These are phyloP conservation scores for Dromaius novaehollandiae DNA, from an alignment of 2,113 vertebrate genomes.

Conservation along the genomic window DNA sequence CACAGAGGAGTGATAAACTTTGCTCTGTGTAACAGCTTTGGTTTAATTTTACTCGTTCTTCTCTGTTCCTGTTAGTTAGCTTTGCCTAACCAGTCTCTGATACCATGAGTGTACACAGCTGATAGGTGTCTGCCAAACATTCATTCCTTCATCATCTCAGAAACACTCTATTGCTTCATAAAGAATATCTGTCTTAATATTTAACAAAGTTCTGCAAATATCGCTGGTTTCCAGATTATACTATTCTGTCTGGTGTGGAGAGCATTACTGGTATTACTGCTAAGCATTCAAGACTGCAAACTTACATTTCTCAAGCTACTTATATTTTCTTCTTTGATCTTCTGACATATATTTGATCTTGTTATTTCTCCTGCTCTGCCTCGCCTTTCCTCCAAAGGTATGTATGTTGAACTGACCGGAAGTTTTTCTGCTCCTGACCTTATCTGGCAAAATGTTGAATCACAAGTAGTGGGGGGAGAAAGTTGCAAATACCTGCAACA, in stretches of 20 bases:
- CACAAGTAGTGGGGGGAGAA: neutral
- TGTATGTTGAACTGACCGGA: neutral
- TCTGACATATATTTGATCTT: neutral
- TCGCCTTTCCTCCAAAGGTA: neutral
- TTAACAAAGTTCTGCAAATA: neutral
- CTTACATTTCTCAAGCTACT: neutral
- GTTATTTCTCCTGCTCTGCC: neutral
- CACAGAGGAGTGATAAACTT: neutral
- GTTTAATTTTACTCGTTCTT: neutral
- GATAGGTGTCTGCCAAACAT: neutral
- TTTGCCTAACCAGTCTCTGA: neutral
- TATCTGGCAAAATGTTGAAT: neutral
- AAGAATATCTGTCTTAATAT: neutral
- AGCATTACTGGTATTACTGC: neutral
- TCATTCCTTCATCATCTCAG: neutral
- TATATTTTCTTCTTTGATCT: neutral
- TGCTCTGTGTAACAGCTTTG: neutral
- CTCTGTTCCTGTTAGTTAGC: neutral
- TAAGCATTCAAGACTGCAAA: neutral
- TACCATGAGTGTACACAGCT: accelerated
- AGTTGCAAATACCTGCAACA: neutral
- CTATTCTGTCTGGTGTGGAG: neutral
- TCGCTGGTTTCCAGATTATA: neutral
- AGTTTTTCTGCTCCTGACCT: neutral
- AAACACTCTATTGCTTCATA: neutral